Evolutionary conservation across 1,140 invertebrate genomes (phyloP), one percentile per base, ranked within the genome.

Genomic region (Macrostomum lignano): DNA sequence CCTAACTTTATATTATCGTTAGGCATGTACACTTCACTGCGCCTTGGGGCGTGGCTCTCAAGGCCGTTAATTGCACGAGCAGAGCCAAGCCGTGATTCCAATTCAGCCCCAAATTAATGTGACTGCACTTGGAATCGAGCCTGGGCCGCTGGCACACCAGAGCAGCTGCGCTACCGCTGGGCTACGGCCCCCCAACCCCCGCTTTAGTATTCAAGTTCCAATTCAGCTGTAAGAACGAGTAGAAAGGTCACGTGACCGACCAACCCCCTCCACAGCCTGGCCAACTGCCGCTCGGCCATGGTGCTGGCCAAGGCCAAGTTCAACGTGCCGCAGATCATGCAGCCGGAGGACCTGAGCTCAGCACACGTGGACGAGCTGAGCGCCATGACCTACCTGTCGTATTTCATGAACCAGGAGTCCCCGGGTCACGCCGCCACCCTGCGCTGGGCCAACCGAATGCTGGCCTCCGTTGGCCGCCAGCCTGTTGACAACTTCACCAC

Each of bases 341-440:
- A 86, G 41, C 79, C 86, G 0, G 79, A 91, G 51, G 86, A 94
- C 59, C 61, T 96, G 41, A 73, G 78, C 0, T 88, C 77, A 2
- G 74, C 78, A 2, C 81, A 84, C 67, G 57, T 94, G 39, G 86
- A 96, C 46, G 84, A 96, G 52, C 60, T 91, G 6, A 91, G 82
- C 10, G 82, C 79, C 29, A 88, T 94, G 77, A 93, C 86, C 3
- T 94, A 94, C 60, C 61, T 93, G 14, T 91, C 82, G 1, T 94
- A 93, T 59, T 94, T 88, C 50, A 88, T 93, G 77, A 86, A 82
- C 47, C 74, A 81, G 32, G 74, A 75, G 38, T 79, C 78, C 6
- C 74, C 84, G 1, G 86, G 82, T 10, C 88, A 84, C 51, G 68
- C 71, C 46, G 70, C 82, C 7, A 91, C 82, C 0, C 59, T 93